Evolutionary conservation across 2,888 invertebrate genomes (phyloP).

Genomic region (Neuroscelio doddi): DNA sequence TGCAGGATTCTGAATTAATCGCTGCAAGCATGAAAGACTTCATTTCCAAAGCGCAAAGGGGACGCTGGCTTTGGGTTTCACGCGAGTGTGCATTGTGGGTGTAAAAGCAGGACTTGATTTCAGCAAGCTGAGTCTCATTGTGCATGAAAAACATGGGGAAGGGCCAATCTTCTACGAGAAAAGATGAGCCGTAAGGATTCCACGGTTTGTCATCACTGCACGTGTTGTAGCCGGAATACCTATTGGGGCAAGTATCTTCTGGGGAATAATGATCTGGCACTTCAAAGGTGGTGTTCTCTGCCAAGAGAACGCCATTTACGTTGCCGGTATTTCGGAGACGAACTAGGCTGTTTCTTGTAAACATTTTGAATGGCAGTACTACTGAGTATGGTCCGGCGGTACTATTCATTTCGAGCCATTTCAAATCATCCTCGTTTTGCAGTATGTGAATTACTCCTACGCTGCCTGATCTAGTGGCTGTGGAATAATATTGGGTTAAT

Average conservation of each 20-base stretch:
- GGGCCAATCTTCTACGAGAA: slow-evolving; percentile 86
- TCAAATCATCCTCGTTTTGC: slow-evolving; percentile 77
- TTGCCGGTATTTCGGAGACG: slow-evolving; percentile 74
- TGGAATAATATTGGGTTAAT: slow-evolving; percentile 59
- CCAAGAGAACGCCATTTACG: slow-evolving; percentile 80
- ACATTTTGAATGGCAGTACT: slow-evolving; percentile 78
- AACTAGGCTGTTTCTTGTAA: slow-evolving; percentile 75
- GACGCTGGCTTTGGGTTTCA: slow-evolving; percentile 77
- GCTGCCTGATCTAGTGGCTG: slow-evolving; percentile 84
- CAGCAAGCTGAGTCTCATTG: slow-evolving; percentile 61
- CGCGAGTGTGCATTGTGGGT: slow-evolving; percentile 82
- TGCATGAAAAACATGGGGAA: slow-evolving; percentile 88
- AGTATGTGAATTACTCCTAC: slow-evolving; percentile 89
- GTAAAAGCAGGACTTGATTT: slow-evolving; percentile 72
- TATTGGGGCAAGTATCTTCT: slow-evolving; percentile 89
- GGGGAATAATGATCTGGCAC: slow-evolving; percentile 65
- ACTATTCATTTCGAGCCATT: slow-evolving; percentile 82
- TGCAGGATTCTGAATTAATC: slow-evolving; percentile 87
- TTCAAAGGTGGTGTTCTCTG: slow-evolving; percentile 72
- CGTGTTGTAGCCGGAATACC: slow-evolving; percentile 76
- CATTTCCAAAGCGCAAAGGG: slow-evolving; percentile 91
- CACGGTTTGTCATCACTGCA: slow-evolving; percentile 76
- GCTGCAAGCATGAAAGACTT: slow-evolving; percentile 93
- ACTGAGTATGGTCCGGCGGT: slow-evolving; percentile 88
- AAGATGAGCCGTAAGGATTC: slow-evolving; percentile 86